Evolutionary conservation across 2,113 vertebrate genomes (phyloP), one percentile per base, ranked within the genome.

Genomic region (Brevimyrus niger): DNA sequence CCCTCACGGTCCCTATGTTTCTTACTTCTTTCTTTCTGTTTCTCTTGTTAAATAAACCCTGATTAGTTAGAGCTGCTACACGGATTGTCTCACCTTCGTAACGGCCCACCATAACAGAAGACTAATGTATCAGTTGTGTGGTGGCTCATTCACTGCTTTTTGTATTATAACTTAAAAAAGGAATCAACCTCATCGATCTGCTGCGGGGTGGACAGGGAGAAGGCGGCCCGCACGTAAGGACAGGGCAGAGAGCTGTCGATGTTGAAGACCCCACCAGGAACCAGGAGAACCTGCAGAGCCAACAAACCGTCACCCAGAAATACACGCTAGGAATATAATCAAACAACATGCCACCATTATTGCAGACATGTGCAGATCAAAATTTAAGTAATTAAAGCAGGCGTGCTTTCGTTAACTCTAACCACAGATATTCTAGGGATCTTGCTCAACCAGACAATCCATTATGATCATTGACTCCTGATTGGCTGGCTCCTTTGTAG

Each of bases 181-280:
- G 19, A 55, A 55, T 55, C 19, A 7, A 55, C 98, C 93, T 96
- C 90, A 58, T 99, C 97, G 11, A 99, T 99, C 92, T 98, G 95
- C 61, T 96, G 94, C 10, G 97, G 96, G 90, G 97, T 96, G 87
- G 96, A 94, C 19, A 95, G 90, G 61, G 98, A 99, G 91, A 97
- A 99, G 48, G 97, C 96, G 0, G 95, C 97, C 96, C 98, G 96
- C 90, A 98, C 94, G 0, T 97, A 98, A 0, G 97, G 93, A 90
- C 95, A 96, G 0, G 96, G 96, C 17, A 96, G 94, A 84, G 95
- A 95, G 21, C 92, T 95, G 91, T 97, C 73, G 2, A 96, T 92
- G 91, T 94, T 97, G 92, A 99, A 99, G 47, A 90, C 94, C 42
- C 93, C 94, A 89, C 98, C 98, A 61, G 98, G 97, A 93, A 98